Evolutionary conservation across 2,888 invertebrate genomes (phyloP), one percentile per base, ranked within the genome.

Genomic region (Microplitis manilae): DNA sequence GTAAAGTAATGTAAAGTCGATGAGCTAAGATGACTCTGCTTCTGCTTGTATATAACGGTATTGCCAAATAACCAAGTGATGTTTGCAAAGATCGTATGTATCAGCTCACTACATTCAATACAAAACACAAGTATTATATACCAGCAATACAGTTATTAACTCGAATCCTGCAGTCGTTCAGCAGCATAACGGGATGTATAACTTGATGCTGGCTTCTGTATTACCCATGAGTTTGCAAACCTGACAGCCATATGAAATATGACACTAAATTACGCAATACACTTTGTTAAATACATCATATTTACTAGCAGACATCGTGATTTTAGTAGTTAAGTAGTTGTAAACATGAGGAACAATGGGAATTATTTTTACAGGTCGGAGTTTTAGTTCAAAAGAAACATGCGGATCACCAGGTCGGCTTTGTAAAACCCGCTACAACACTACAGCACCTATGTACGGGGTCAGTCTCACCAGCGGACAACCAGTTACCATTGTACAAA

Each of bases 361-460:
- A 41, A 7, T 74, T 79, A 78, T 38, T 79, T 30, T 77, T 84
- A 59, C 80, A 90, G 91, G 89, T 75, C 88, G 91, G 80, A 89
- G 91, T 38, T 90, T 90, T 79, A 89, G 91, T 76, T 82, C 89
- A 75, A 90, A 87, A 83, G 90, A 90, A 1, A 92, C 94, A 83
- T 91, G 91, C 79, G 93, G 94, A 15, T 94, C 95, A 60, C 94
- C 95, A 1, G 92, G 95, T 30, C 92, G 97, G 78, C 92, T 97
- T 60, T 97, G 97, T 89, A 94, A 95, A 86, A 96, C 97, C 7
- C 92, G 96, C 77, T 97, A 96, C 91, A 97, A 97, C 90, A 97
- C 97, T 30, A 97, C 97, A 65, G 97, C 97, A 17, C 97, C 97
- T 0, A 96, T 97, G 95, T 97, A 96, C 88, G 97, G 97, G n/a